A percentile compares a stretch with the other conserved stretches of the same genome.
phyloP scores from a whole-genome alignment of 2,113 vertebrate genomes.

The Cyphotilapia sp. region DNA sequence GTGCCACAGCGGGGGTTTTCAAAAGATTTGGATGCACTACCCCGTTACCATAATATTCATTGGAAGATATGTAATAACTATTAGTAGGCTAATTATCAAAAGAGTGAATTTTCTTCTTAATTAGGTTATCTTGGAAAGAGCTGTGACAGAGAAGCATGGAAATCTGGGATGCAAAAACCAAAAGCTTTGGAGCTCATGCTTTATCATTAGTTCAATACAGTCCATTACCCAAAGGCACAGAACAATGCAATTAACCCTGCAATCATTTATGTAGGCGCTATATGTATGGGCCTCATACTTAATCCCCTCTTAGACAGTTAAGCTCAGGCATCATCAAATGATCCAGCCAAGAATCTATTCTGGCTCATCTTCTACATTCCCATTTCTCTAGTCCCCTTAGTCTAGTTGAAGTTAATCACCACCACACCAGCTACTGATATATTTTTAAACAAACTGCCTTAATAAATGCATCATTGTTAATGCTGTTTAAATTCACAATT shows the following conservation, averaged over 20 bases:
- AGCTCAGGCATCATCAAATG: conserved; percentile 32
- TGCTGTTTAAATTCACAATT: not conserved
- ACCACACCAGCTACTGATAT: not conserved
- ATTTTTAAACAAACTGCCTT: not conserved
- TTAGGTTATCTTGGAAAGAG: conserved; percentile 24
- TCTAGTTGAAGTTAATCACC: not conserved
- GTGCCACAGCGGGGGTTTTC: not conserved
- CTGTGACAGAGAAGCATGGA: not conserved
- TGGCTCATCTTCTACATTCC: not conserved
- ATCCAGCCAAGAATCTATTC: conserved; percentile 14
- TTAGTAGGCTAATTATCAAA: conserved; percentile 39
- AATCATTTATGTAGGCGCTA: conserved; percentile 52
- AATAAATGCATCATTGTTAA: not conserved
- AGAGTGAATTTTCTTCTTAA: conserved; percentile 7
- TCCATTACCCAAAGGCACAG: conserved; percentile 34
- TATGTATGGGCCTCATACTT: conserved; percentile 32
- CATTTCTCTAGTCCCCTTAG: not conserved
- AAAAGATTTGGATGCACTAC: not conserved
- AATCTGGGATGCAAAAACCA: conserved; percentile 9
- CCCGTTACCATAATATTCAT: conserved; percentile 6
- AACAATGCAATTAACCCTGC: conserved; percentile 49
- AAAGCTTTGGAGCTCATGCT: conserved; percentile 24
- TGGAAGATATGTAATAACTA: conserved; percentile 22
- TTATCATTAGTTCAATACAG: conserved; percentile 39
- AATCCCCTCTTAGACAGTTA: conserved; percentile 29